Evolutionary conservation across 2,113 vertebrate species (phyloP).

Genomic region (Polyodon spathula): DNA sequence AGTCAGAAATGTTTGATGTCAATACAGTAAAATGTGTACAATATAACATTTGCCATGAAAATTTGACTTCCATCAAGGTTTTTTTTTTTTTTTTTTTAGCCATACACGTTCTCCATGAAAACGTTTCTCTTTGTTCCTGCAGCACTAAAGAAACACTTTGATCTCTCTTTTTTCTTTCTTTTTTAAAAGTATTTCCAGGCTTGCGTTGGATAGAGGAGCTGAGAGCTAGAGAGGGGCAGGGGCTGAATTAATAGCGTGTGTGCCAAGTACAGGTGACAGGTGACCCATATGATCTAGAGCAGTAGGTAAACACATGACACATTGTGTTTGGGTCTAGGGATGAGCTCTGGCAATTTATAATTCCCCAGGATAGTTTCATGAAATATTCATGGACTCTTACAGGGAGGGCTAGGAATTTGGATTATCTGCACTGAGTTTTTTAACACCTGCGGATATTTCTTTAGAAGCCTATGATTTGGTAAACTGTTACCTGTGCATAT

Average conservation of each 20-base stretch:
- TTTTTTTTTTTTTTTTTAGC: slow-evolving; percentile 59
- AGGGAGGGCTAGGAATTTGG: too few relatives aligned
- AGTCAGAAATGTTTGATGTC: slow-evolving; percentile 45
- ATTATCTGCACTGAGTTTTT: too few relatives aligned
- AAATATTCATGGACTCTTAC: too few relatives aligned
- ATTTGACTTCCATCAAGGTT: slow-evolving; percentile 52
- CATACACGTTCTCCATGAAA: slow-evolving; percentile 58
- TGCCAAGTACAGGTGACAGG: slow-evolving; percentile 65
- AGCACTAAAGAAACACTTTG: slow-evolving; percentile 69
- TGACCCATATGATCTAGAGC: slow-evolving; percentile 71
- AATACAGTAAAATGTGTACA: slow-evolving; percentile 32
- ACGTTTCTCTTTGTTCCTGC: slow-evolving; percentile 73
- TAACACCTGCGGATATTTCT: too few relatives aligned
- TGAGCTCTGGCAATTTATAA: too few relatives aligned
- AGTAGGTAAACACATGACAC: slow-evolving; percentile 67
- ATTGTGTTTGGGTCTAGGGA: slow-evolving; percentile 7
- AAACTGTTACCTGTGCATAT: slow-evolving; percentile 9
- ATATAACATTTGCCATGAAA: slow-evolving; percentile 32
- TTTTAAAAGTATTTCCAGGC: slow-evolving; percentile 88
- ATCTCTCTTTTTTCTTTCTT: slow-evolving; percentile 47
- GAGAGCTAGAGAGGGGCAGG: slow-evolving; percentile 51
- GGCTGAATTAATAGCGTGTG: slow-evolving; percentile 79
- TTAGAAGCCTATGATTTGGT: neutral
- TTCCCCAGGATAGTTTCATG: too few relatives aligned
- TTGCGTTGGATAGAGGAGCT: slow-evolving; percentile 46